Percentiles rank a stretch among this genome's conserved stretches.
phyloP scores from a whole-genome alignment of 2,888 invertebrate genomes.

The Notodonta ziczac region DNA sequence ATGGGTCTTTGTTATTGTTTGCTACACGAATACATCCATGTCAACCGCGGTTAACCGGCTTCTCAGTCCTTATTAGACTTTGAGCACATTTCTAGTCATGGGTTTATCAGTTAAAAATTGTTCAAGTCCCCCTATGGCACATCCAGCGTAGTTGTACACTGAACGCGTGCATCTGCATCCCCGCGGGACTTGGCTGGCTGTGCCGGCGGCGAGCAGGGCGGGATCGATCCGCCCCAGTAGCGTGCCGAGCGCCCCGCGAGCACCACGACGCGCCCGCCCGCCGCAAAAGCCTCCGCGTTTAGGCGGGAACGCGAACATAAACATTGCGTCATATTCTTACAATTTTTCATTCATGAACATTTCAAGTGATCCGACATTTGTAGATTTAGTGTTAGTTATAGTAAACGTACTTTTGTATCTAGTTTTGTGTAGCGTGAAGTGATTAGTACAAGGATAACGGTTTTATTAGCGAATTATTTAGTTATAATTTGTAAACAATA shows the following conservation, averaged over 20 bases:
- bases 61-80: no score
- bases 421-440: slow-evolving; percentile 28
- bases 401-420: not conserved
- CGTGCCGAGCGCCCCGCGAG: slow-evolving; percentile 60
- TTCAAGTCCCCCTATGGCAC: slow-evolving; percentile 23
- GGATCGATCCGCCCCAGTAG: slow-evolving; percentile 79
- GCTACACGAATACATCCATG: no score
- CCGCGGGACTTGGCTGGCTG: slow-evolving; percentile 68
- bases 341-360: not conserved
- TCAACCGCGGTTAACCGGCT: no score
- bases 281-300: slow-evolving; percentile 65
- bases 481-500: not conserved
- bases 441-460: slow-evolving; percentile 7
- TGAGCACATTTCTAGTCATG: no score
- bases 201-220: slow-evolving; percentile 56
- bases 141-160: slow-evolving; percentile 42
- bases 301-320: slow-evolving; percentile 69
- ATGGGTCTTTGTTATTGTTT: no score
- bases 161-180: slow-evolving; percentile 78
- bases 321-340: not conserved
- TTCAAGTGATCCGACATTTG: not conserved
- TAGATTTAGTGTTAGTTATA: not conserved
- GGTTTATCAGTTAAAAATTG: not conserved
- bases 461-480: not conserved
- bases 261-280: slow-evolving; percentile 62